Evolutionary conservation across 2,888 invertebrate genomes (phyloP).

Genomic region (Drosophila austrosaltans): DNA sequence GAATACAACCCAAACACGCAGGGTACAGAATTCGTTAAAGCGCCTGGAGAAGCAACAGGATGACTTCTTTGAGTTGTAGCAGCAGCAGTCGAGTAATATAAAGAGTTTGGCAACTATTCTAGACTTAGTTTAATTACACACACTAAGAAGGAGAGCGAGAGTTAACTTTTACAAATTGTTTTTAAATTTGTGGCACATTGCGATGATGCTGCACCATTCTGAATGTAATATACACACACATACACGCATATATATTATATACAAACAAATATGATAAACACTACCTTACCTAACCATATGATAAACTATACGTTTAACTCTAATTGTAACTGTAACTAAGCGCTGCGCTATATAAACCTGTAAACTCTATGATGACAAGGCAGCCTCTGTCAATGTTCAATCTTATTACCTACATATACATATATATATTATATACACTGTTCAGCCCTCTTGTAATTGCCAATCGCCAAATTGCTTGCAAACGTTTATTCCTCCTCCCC

Average conservation of each 20-base stretch:
- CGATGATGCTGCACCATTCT: slow-evolving; percentile 43
- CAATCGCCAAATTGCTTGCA: slow-evolving; percentile 69
- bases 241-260: slow-evolving; percentile 22
- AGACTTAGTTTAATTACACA: slow-evolving; percentile 54
- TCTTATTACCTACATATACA: slow-evolving; percentile 36
- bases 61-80: slow-evolving; percentile 96
- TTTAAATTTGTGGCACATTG: slow-evolving; percentile 57
- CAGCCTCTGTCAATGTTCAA: slow-evolving; percentile 44
- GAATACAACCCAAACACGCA: slow-evolving; percentile 91
- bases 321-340: slow-evolving; percentile 45
- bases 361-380: slow-evolving; percentile 54
- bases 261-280: slow-evolving; percentile 27
- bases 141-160: slow-evolving; percentile 17
- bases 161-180: slow-evolving; percentile 63
- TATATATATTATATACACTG: no score
- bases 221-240: slow-evolving; percentile 60
- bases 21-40: slow-evolving; percentile 91
- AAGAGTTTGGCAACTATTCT: slow-evolving; percentile 13
- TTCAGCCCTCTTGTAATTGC: slow-evolving; percentile 58
- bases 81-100: slow-evolving; percentile 56
- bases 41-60: slow-evolving; percentile 93
- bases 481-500: slow-evolving; percentile 36
- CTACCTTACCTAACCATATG: slow-evolving; percentile 36
- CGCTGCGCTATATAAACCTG: slow-evolving; percentile 64
- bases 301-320: slow-evolving; percentile 27